Base-by-base conservation (phyloP, 2,797 vertebrate species). In the Microchirus variegatus region DNA sequence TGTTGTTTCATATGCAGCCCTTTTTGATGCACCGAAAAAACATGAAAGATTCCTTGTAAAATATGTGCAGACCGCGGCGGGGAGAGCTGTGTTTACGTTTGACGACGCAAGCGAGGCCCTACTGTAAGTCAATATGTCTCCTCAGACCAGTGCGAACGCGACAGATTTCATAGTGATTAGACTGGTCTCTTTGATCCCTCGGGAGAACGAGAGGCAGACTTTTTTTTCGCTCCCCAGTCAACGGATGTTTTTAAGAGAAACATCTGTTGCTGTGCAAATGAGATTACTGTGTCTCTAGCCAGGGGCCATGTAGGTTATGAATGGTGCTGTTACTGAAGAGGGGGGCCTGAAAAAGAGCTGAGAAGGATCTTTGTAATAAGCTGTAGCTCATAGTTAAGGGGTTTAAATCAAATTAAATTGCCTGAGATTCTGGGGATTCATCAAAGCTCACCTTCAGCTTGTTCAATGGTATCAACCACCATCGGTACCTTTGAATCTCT, bases 191-290 rank as follows among this genome's bases (percentile, higher is more conserved):
- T 87, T 91, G 83, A 90, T 89, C 85, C 77, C 79, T 35, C 11
- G 70, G 64, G 85, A 86, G 87, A 84, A 84, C 17, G 67, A 76
- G 69, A 79, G 80, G 70, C 74, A 80, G 75, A 84, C 84, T 82
- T 75, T 22, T 75, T 22, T 22, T 83, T 81, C 63, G 52, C 81
- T 87, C 80, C 68, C 71, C 77, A 78, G 74, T 81, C 71, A 70
- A 70, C 73, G 83, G 81, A 89, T 87, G 84, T 86, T 89, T 90
- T 89, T 85, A 90, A 84, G 86, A 89, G 85, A 87, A 89, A 89
- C 88, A 92, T 89, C 90, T 90, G 89, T 89, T 90, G 84, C 85
- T 82, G 70, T 56, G 88, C 83, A 89, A 90, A 90, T 87, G 84
- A 89, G 88, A 90, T 89, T 89, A 89, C 73, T 81, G 82, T 69